Base-by-base conservation (phyloP, 1,140 invertebrate species). In the Anadara kagoshimensis region DNA sequence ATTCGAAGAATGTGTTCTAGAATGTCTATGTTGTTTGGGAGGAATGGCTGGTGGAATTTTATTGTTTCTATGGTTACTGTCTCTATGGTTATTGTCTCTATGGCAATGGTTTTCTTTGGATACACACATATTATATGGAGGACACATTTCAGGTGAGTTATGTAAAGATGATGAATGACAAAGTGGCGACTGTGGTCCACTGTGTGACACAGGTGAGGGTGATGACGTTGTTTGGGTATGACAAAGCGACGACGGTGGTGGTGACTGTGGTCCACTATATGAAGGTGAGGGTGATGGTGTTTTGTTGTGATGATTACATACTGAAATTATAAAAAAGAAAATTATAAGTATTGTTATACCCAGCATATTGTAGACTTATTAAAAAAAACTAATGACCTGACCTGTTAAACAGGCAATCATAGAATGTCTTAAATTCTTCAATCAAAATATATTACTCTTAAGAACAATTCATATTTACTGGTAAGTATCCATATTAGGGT, bases 21-120 rank as follows among this genome's bases (percentile, higher is more conserved):
- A 66, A 45, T 73, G 70, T 73, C 67, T 73, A 54, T 67, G 70
- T 62, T 75, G 73, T 59, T 75, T 75, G 4, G 73, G 73, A 53
- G 73, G 73, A 70, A 75, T 75, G 67, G 61, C 68, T 26, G 73
- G 73, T 45, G 73, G 73, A 22, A 49, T 61, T 66, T 70, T 69
- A n/a, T 75, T 63, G 26, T 65, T 61, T 64, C 24, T 53, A 14
- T 22, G 43, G 16, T 41, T 43, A 47, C 43, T 69, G 56, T 69
- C 53, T 24, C 29, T 47, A 69, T 69, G 67, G 57, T 69, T 59
- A 44, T 16, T 51, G 16, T 61, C 57, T 45, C 59, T 41, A 45
- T 44, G 49, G 61, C 14, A 20, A 44, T 53, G 22, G 44, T 51
- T 47, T 8, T 62, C 61, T 59, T 41, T 54, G 29, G 49, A 24